phyloP scores from a whole-genome alignment of 2,888 invertebrate genomes.

The Aporophyla nigra region DNA sequence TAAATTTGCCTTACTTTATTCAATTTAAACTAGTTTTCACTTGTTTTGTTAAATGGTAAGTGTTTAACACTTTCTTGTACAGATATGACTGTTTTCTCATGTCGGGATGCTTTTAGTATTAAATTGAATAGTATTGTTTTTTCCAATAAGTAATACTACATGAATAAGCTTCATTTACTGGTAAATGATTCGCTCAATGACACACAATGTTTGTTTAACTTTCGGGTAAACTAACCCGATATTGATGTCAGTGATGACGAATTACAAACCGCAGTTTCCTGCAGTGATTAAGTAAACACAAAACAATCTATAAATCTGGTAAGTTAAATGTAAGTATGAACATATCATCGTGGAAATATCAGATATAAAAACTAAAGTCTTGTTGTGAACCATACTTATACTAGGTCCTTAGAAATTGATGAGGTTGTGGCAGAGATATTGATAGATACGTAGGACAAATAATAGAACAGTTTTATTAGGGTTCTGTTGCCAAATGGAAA shows the following conservation, averaged over 20 bases:
- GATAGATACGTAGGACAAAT: neutral
- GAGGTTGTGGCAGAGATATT: neutral
- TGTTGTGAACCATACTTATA: neutral
- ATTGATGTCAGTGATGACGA: constrained; percentile 34
- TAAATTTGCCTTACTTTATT: constrained; percentile 7
- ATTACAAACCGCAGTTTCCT: constrained; percentile 1
- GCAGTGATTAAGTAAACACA: neutral
- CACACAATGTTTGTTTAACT: constrained; percentile 16
- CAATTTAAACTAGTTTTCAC: constrained; percentile 13
- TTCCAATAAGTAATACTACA: neutral
- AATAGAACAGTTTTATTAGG: too few relatives aligned
- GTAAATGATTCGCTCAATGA: constrained; percentile 12
- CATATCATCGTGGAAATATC: neutral
- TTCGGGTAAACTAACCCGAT: neutral
- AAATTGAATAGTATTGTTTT: neutral
- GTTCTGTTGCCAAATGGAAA: too few relatives aligned
- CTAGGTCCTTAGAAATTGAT: too few relatives aligned
- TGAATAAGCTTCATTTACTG: neutral
- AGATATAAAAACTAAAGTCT: too few relatives aligned
- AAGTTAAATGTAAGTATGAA: neutral
- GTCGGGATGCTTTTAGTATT: neutral
- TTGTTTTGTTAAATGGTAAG: neutral
- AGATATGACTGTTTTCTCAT: neutral
- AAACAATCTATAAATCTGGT: neutral
- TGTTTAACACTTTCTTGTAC: neutral